phyloP scores from a whole-genome alignment of 1,140 invertebrate genomes.

The Mercenaria mercenaria region DNA sequence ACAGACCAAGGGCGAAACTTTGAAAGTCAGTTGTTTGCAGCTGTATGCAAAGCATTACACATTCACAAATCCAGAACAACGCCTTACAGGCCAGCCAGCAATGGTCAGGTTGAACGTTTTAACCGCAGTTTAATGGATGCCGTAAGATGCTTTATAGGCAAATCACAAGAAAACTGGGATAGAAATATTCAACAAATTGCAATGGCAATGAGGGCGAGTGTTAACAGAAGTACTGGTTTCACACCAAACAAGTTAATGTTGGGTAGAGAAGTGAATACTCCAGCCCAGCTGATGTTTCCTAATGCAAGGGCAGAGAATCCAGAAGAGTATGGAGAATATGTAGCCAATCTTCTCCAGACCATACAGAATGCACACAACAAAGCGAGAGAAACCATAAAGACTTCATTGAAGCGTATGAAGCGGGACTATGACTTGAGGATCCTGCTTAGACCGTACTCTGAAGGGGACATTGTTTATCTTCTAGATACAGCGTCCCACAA shows the following conservation, averaged over 20 bases:
- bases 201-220: not conserved
- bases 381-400: constrained; percentile 19
- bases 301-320: not conserved
- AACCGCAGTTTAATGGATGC: constrained; percentile 64
- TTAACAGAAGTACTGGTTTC: constrained; percentile 11
- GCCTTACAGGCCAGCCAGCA: not conserved
- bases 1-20: constrained; percentile 21
- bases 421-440: constrained; percentile 3
- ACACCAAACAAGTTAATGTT: constrained; percentile 17
- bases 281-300: constrained; percentile 28
- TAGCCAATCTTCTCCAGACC: not conserved
- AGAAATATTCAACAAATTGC: constrained; percentile 4
- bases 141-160: constrained; percentile 30
- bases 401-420: constrained; percentile 18
- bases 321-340: not conserved
- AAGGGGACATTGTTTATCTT: constrained; percentile 29
- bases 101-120: constrained; percentile 43
- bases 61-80: constrained; percentile 23
- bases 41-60: not conserved
- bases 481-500: constrained; percentile 3
- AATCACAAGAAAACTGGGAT: constrained; percentile 25
- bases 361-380: constrained; percentile 8
- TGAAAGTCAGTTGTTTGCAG: not conserved
- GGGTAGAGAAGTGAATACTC: constrained; percentile 1
- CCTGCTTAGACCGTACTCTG: not conserved